Evolutionary conservation across 2,113 vertebrate genomes (phyloP).

Genomic region (Melanotaenia duboulayi): DNA sequence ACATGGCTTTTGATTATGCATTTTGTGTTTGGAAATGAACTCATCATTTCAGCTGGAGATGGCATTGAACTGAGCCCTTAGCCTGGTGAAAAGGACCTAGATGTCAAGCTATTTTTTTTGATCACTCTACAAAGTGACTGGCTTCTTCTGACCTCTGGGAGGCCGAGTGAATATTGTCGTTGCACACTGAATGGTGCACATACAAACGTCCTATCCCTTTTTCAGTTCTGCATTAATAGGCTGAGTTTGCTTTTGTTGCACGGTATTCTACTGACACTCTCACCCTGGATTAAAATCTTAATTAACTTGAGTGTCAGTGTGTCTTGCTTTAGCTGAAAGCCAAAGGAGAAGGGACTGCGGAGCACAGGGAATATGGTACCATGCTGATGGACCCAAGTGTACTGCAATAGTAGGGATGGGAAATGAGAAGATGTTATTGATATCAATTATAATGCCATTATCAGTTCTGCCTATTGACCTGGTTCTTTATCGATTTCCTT

Average conservation of each 20-base stretch:
- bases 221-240: conserved; percentile 47
- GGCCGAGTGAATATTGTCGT: conserved; percentile 38
- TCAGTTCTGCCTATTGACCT: no score
- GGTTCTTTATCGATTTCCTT: no score
- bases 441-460: no score
- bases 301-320: conserved; percentile 77
- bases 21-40: conserved; percentile 70
- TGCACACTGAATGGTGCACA: conserved; percentile 27
- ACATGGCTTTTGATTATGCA: conserved; percentile 72
- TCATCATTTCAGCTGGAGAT: conserved; percentile 57
- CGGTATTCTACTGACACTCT: conserved; percentile 64
- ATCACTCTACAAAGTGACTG: conserved; percentile 38
- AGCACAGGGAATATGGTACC: conserved; percentile 37
- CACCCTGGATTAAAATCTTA: conserved; percentile 80
- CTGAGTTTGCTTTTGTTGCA: conserved; percentile 59
- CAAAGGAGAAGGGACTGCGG: conserved; percentile 20
- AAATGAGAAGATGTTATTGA: no score
- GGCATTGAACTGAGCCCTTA: conserved; percentile 45
- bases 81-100: conserved; percentile 24
- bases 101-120: conserved; percentile 47
- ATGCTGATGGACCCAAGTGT: conserved; percentile 41
- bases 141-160: conserved; percentile 59
- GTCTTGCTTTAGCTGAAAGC: conserved; percentile 50
- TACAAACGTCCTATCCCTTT: conserved; percentile 52
- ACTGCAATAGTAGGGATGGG: conserved; percentile 9